Base-by-base conservation (phyloP, 2,888 invertebrate species). In the Malthinus seriepunctatus region DNA sequence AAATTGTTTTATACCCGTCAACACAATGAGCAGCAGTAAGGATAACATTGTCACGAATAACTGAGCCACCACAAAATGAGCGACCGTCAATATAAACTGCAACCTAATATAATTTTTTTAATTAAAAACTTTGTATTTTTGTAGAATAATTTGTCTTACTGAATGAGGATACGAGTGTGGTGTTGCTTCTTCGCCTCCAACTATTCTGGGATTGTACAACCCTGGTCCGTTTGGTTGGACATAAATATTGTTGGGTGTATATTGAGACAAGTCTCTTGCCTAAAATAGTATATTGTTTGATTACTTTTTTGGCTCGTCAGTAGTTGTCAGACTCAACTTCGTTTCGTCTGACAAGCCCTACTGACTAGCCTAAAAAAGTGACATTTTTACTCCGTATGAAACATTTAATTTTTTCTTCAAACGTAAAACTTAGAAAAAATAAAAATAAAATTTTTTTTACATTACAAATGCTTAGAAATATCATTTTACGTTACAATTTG, bases 21-120 rank as follows among this genome's bases (percentile, higher is more conserved):
- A 79, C 80, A 71, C 83, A 83, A 68, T 83, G 83, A 1, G 83
- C 83, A 0, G 83, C 83, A 0, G 83, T 82, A 38, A 83, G 66
- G 49, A 83, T 78, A 80, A 80, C 82, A 62, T 79, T 75, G 5
- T 66, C 73, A 55, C 78, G 76, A 7, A 83, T 67, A 10, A 83
- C 73, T 0, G 82, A 76, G 1, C 81, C 83, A 1, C 83, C 83
- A 60, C 83, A 83, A 74, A 83, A 83, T 0, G 81, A 82, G 31
- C 80, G 62, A 56, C 78, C 78, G 35, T 32, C 39, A 15, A 55
- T 14, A n/a, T 42, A 38, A 7, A 51, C 9, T 1, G 51, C 42
- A 10, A 8, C 10, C 44, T 32, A n/a, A 4, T 9, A 15, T 10
- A 14, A 45, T 32, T n/a, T 33, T 10, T 1, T 8, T 2, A 9